Conservation (phyloP, 2,888 invertebrate genomes). For the Lacanobia oleracea region DNA sequence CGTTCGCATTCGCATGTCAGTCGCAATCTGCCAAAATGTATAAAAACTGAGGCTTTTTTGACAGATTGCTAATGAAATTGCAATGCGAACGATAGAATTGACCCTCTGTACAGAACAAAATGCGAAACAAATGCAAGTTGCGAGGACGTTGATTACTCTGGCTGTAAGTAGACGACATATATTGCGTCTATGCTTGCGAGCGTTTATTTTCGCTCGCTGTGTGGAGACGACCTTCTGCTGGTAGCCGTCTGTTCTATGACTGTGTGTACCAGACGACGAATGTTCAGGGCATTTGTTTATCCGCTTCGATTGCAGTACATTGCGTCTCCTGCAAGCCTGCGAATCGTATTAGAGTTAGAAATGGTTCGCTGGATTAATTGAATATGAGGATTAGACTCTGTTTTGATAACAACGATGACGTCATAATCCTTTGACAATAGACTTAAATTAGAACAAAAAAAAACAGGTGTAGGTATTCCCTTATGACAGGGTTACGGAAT, state of each 20-base stretch:
- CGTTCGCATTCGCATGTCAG: too few relatives aligned
- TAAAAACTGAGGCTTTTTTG: too few relatives aligned
- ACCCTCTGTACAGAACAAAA: too few relatives aligned
- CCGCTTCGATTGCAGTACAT: conserved; percentile 76
- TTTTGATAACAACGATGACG: conserved; percentile 12
- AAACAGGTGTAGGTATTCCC: background rate
- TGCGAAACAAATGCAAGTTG: too few relatives aligned
- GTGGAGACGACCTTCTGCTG: background rate
- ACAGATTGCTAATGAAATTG: too few relatives aligned
- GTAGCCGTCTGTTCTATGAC: background rate
- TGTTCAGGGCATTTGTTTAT: conserved; percentile 73
- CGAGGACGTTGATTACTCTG: too few relatives aligned
- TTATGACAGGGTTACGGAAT: background rate
- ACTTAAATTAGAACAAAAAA: background rate
- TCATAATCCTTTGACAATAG: background rate
- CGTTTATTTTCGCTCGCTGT: background rate
- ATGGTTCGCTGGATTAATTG: conserved; percentile 74
- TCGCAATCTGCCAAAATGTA: too few relatives aligned
- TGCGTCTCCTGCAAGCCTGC: conserved; percentile 72
- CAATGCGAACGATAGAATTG: too few relatives aligned
- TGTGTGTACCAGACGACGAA: conserved; percentile 70
- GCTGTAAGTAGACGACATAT: too few relatives aligned
- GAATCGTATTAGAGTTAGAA: conserved; percentile 75
- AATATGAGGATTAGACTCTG: conserved; percentile 56
- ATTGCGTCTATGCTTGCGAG: background rate